Evolutionary conservation across 2,888 invertebrate species (phyloP), one percentile per base, ranked within the genome.

Genomic region (Ariolimax columbianus): DNA sequence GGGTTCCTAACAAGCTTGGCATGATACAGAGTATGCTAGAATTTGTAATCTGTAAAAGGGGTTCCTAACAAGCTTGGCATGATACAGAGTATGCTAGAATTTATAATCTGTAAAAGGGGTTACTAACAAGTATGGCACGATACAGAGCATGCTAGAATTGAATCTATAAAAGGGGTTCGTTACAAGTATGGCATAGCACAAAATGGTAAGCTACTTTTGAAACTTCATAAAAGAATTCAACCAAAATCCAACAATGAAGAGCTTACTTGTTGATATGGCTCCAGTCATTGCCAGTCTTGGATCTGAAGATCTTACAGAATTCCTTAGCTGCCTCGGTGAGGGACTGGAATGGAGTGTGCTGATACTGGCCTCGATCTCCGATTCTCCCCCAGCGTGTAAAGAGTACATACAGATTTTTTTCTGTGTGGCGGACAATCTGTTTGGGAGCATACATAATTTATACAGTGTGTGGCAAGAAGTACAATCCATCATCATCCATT

Each of bases 301-400:
- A 91, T 88, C 93, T 93, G 91, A 95, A 95, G 77, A 95, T 93
- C 87, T 95, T 95, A 85, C 93, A 91, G 91, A 95, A 95, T 89
- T 95, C 95, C 88, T 95, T 95, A 11, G 93, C 91, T 0, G 94
- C 95, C 63, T 95, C 95, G 23, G 93, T 93, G 26, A 92, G 86
- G 6, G 91, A 92, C 26, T 92, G 91, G 89, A 94, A 95, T 4
- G 95, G 95, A 7, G 95, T 95, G 86, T 94, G 94, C 90, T 95
- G 95, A 87, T 91, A 94, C 89, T 94, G 94, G 4, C 95, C 95
- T 0, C 88, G 88, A 83, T 94, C 93, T 26, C 95, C 95, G 55
- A 95, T 95, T 68, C 95, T 91, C 11, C 95, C 95, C 95, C 95
- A 95, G 51, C 95, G 93, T 26, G 95, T 95, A 91, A 95, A 95